Percentiles rank a stretch among this genome's conserved stretches.
Conservation (phyloP, 37 sponge, comb jelly and placozoan genomes). For the Geodia barretti region DNA sequence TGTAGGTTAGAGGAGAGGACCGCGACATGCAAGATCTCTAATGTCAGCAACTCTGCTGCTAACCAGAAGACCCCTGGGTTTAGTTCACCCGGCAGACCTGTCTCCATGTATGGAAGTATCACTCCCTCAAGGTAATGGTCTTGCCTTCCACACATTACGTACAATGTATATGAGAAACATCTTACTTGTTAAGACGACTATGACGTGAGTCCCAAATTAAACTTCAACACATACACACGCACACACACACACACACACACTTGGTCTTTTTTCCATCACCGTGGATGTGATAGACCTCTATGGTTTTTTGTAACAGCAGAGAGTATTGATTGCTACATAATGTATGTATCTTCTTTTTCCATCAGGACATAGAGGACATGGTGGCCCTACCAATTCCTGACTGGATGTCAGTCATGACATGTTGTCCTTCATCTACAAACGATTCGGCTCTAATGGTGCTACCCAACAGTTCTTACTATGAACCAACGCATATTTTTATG, state of each 20-base stretch:
- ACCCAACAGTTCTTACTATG: neutral
- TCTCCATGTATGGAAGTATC: neutral
- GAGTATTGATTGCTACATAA: no score
- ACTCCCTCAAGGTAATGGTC: neutral
- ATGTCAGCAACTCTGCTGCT: neutral
- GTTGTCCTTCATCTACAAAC: constrained; percentile 72
- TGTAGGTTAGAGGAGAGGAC: no score
- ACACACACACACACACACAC: neutral
- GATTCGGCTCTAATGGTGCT: constrained; percentile 1
- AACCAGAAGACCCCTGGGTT: neutral
- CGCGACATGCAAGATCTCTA: no score
- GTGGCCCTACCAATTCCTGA: constrained; percentile 69
- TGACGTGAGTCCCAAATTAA: constrained; percentile 22
- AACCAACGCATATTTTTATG: neutral
- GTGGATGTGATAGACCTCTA: no score
- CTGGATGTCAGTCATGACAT: constrained; percentile 95
- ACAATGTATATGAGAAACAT: no score
- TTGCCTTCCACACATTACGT: neutral
- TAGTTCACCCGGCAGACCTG: neutral
- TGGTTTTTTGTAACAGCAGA: no score
- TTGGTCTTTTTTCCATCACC: neutral
- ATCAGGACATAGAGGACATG: constrained; percentile 90
- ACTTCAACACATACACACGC: no score
- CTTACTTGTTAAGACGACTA: no score
- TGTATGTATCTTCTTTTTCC: no score